phyloP scores from a whole-genome alignment of 2,113 vertebrate species.

The Laterallus jamaicensis region DNA sequence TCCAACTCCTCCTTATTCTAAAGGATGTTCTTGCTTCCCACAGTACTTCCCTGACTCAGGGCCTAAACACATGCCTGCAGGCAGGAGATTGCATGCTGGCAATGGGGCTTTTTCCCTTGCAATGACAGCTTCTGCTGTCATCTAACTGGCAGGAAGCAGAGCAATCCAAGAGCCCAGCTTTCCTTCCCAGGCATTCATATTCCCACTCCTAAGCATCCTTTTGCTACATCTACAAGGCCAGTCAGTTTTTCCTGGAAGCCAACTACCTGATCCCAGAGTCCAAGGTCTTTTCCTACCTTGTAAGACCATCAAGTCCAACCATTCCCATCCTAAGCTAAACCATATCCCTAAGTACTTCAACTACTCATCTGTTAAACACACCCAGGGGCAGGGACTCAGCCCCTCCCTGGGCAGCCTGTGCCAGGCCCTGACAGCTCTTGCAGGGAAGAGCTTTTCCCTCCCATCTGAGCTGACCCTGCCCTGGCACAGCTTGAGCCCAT shows the following conservation, averaged over 20 bases:
- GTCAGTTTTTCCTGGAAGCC: background rate
- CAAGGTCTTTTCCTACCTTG: too few relatives aligned
- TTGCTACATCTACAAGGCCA: background rate
- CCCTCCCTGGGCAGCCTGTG: too few relatives aligned
- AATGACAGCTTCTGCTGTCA: conserved; percentile 19
- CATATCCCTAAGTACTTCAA: too few relatives aligned
- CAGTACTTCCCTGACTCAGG: background rate
- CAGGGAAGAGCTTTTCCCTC: too few relatives aligned
- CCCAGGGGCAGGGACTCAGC: too few relatives aligned
- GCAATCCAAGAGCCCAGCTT: background rate
- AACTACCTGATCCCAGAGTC: background rate
- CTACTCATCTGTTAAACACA: too few relatives aligned
- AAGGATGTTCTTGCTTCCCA: conserved; percentile 27
- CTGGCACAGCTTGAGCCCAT: too few relatives aligned
- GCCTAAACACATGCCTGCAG: conserved; percentile 1
- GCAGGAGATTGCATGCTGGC: conserved; percentile 6
- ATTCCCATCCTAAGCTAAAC: too few relatives aligned
- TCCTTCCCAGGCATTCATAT: background rate
- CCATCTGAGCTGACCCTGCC: too few relatives aligned
- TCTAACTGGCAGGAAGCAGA: background rate
- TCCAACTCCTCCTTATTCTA: background rate
- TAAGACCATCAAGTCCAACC: too few relatives aligned
- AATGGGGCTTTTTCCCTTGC: background rate
- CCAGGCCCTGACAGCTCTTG: too few relatives aligned
- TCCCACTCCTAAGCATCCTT: background rate